These are phyloP conservation scores for Anolis sagrei DNA, from an alignment of 2,113 vertebrate genomes.

Conservation along the genomic window DNA sequence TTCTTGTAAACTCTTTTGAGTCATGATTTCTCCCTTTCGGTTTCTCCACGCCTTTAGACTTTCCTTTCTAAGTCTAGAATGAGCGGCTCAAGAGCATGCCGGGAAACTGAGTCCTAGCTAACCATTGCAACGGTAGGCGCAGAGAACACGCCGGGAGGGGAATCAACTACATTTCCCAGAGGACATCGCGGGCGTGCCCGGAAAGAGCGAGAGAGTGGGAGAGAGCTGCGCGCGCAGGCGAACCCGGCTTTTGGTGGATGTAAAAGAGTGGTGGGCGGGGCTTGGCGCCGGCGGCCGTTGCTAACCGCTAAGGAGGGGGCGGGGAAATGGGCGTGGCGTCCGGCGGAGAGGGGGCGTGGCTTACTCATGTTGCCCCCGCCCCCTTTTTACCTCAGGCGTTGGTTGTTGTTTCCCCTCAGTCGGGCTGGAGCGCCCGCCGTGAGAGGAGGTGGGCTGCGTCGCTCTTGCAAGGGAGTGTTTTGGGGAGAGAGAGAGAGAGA, in stretches of 20 bases:
- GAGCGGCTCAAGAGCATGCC: background rate
- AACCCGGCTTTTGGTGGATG: no score
- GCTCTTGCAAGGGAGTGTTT: rapidly evolving
- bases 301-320: no score
- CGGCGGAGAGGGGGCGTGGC: background rate
- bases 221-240: background rate
- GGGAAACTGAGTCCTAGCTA: background rate
- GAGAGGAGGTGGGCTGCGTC: no score
- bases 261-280: background rate
- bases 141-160: no score
- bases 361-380: background rate
- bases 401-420: background rate
- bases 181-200: slow-evolving; percentile 6
- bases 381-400: background rate
- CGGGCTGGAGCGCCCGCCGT: background rate
- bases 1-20: no score
- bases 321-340: background rate
- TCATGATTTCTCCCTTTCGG: no score
- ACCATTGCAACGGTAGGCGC: rapidly evolving
- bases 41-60: no score
- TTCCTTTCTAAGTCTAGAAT: no score
- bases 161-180: slow-evolving; percentile 60
- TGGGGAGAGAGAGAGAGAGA: background rate
- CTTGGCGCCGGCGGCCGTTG: no score
- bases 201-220: background rate